A percentile compares a stretch with the other conserved stretches of the same genome.
Evolutionary conservation across 2,888 invertebrate genomes (phyloP).

Genomic region (Ophonus ardosiacus): DNA sequence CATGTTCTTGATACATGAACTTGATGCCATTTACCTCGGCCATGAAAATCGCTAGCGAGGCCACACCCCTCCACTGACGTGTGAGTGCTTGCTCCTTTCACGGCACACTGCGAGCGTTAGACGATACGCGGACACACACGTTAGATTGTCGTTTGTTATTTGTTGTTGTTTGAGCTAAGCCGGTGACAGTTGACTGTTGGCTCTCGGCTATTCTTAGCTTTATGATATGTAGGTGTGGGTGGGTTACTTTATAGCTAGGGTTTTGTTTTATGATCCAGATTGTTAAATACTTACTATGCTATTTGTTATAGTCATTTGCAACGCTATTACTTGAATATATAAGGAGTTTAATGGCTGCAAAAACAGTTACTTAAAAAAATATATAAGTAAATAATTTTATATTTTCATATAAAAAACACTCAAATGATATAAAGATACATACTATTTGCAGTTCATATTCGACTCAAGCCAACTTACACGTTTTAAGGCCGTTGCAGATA

Average conservation of each 20-base stretch:
- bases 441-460: too few relatives aligned
- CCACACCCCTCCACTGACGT: constrained; percentile 51
- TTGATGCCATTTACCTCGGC: constrained; percentile 75
- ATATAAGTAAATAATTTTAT: too few relatives aligned
- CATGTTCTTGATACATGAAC: constrained; percentile 71
- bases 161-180: constrained; percentile 25
- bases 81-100: constrained; percentile 14
- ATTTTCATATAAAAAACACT: too few relatives aligned
- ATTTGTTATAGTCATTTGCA: constrained; percentile 1
- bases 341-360: too few relatives aligned
- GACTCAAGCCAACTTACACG: too few relatives aligned
- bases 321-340: not conserved
- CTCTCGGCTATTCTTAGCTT: constrained; percentile 18
- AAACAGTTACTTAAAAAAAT: too few relatives aligned
- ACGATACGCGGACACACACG: not conserved
- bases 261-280: constrained; percentile 28
- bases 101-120: constrained; percentile 7
- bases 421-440: too few relatives aligned
- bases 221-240: constrained; percentile 10
- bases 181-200: constrained; percentile 2
- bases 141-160: constrained; percentile 32
- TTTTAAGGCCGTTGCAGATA: too few relatives aligned
- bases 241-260: not conserved
- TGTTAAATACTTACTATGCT: not conserved
- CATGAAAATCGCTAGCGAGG: constrained; percentile 69